phyloP scores from a whole-genome alignment of 2,888 invertebrate species.

The Quadriops clusia region DNA sequence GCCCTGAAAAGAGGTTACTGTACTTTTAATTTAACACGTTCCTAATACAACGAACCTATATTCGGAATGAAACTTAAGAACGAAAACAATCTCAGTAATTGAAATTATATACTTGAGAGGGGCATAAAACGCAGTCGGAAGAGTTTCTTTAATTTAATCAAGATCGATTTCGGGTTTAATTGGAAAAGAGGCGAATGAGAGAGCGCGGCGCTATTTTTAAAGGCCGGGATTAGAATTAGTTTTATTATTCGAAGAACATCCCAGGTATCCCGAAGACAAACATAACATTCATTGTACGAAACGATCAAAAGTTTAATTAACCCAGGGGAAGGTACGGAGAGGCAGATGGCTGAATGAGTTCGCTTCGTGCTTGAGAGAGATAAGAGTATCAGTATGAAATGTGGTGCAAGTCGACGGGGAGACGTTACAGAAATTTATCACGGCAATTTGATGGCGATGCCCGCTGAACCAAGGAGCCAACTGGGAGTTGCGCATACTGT shows the following conservation, averaged over 20 bases:
- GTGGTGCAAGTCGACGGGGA: slow-evolving; percentile 33
- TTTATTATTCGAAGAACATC: slow-evolving; percentile 9
- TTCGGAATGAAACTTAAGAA: no score
- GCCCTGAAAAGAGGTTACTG: no score
- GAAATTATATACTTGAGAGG: no score
- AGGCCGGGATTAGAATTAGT: no score
- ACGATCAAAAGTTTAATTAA: slow-evolving; percentile 35
- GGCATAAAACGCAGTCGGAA: no score
- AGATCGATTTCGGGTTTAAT: no score
- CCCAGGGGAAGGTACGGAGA: slow-evolving; percentile 24
- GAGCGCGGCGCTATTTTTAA: no score
- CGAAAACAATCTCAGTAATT: no score
- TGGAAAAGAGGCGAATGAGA: no score
- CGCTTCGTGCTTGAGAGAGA: slow-evolving; percentile 26
- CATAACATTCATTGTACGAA: slow-evolving; percentile 27
- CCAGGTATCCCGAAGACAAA: slow-evolving; percentile 25
- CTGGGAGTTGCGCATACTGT: slow-evolving; percentile 25
- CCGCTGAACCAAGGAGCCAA: slow-evolving; percentile 31
- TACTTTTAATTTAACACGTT: no score
- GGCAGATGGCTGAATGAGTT: slow-evolving; percentile 17
- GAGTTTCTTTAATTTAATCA: no score
- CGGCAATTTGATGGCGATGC: slow-evolving; percentile 34
- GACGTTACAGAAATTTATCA: slow-evolving; percentile 36
- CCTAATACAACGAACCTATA: no score
- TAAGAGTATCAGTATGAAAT: slow-evolving; percentile 32